Evolutionary conservation across 1,140 invertebrate genomes (phyloP), one percentile per base, ranked within the genome.

Genomic region (Temnothorax curvispinosus): DNA sequence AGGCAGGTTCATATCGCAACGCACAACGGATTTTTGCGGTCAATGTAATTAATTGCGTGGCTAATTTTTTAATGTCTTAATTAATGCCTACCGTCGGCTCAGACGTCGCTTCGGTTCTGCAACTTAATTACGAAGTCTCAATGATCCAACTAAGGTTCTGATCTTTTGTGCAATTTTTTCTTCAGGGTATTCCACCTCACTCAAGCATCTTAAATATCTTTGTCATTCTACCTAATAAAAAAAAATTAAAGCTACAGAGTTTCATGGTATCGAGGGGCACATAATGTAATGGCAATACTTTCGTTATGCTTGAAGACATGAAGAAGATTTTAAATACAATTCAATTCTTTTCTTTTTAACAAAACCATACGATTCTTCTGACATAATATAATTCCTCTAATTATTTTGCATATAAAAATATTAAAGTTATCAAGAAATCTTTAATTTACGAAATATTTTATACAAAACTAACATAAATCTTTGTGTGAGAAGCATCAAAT

Each of bases 61-160:
- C 69, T 74, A 84, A 84, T 74, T 84, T 84, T 84, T 84, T 84
- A 75, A 84, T 50, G 69, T 60, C 69, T 74, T 84, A 84, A 84
- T 74, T 58, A 84, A 84, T 74, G 69, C 54, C 32, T 13, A 41
- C 21, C n/a, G 67, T 32, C 52, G 67, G 15, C 35, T 41, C 21
- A 27, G 62, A 47, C 60, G 35, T 64, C 44, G 38, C 47, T 41
- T 82, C 54, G 18, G 18, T 50, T 75, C 69, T 50, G 54, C 69
- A 54, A 27, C 80, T 84, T 74, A 84, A 84, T 84, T 84, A 84
- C 27, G 56, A 60, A 41, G 32, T 41, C 41, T 60, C 35, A 27
- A 15, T 54, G 5, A 18, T 82, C 21, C 58, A 71, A 69, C 38
- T 44, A 5, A 4, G 18, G 35, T 58, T 69, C 65, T 21, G n/a